Evolutionary conservation across 2,888 invertebrate species (phyloP), one percentile per base, ranked within the genome.

Genomic region (Pocota personata): DNA sequence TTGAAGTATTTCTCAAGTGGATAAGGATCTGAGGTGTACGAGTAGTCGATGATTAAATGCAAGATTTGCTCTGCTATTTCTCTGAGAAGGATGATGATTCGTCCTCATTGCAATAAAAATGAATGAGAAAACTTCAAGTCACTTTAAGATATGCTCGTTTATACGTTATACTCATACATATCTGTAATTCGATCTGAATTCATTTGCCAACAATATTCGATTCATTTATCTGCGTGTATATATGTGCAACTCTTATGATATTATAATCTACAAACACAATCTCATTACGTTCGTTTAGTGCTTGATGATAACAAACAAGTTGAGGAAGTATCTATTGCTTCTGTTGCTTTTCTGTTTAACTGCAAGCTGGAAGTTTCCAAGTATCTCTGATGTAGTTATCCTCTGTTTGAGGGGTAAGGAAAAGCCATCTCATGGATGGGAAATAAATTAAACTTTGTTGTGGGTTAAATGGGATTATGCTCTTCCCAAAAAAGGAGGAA

Each of bases 241-340:
- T 50, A 24, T 50, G 14, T 27, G 12, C 24, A 16, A 40, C 40
- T 10, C n/a, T 43, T 69, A 58, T 71, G 46, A 14, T 71, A 71
- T 57, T 43, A 40, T 40, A 57, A 71, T 71, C 32, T 57, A 1
- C 55, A 58, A 32, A 71, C 46, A 71, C 46, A 71, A 71, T 58
- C 57, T 71, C 71, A 71, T 71, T 71, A 46, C 19, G 71, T 57
- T 46, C 71, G 57, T 58, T 71, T 71, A 58, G 57, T 58, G 30
- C 57, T 57, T 46, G 71, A 46, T 57, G 32, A 40, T 10, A 57
- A 32, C 32, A 57, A 71, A 71, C 71, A 71, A 71, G 32, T 57
- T 46, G 5, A 21, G 32, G 14, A 46, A 57, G 57, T 69, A 55
- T 43, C 40, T 55, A 21, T 8, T 16, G 16, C 37, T 30, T 37